Base-by-base conservation (phyloP, 1,140 invertebrate genomes). In the Diabrotica undecimpunctata region DNA sequence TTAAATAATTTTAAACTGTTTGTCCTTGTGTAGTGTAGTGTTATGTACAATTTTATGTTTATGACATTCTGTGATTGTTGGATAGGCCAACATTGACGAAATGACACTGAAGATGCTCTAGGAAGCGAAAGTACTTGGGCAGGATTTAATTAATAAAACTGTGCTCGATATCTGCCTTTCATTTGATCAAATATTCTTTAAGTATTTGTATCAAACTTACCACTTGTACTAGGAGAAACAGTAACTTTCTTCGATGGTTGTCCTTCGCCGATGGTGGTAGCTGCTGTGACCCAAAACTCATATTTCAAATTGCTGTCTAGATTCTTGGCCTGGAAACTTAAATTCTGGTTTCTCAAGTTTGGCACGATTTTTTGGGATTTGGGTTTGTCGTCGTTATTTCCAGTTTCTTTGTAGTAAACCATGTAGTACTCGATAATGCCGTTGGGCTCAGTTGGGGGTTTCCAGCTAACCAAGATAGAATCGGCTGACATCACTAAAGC, bases 281-380 rank as follows among this genome's bases (percentile, higher is more conserved):
- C 93, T 50, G 94, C 94, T 10, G 94, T 96, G 0, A 97, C 93
- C 93, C 94, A 96, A 80, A 97, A 96, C 78, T 96, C 92, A 74
- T 96, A 96, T 63, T 90, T 88, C 56, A 86, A 83, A 71, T 90
- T 89, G 71, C 90, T 87, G 71, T 90, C 90, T 69, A 96, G 79
- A 69, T 91, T 90, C 54, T 88, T 90, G 8, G 93, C 91, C 78
- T 95, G 94, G 75, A 89, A 93, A 75, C 87, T 92, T 75, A 91
- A 65, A 70, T 79, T 79, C 61, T 79, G 77, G 62, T 77, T 78
- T 55, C 70, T 74, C 8, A 76, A 50, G 54, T 79, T 77, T 0
- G 77, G 77, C 11, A 75, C 70, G 50, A 79, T 76, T 65, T 82
- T 85, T 84, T 70, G 83, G 76, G 67, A 82, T 69, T 77, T 84